These are phyloP conservation scores for Cryptomyrus ogoouensis DNA, from an alignment of 2,113 vertebrate species.

Conservation along the genomic window DNA sequence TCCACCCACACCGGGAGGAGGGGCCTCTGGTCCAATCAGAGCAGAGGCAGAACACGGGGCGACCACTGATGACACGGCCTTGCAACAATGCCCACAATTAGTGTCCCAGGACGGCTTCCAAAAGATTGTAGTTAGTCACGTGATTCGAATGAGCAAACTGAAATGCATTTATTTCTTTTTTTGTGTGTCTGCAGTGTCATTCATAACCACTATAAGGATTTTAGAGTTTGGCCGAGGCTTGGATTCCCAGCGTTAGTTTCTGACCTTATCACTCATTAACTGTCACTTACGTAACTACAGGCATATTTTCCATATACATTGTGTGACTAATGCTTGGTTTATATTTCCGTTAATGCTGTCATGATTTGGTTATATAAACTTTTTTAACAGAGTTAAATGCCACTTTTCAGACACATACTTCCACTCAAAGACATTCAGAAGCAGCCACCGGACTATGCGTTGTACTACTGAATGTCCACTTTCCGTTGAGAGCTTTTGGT, in stretches of 20 bases:
- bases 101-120: slow-evolving; percentile 66
- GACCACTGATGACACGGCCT: slow-evolving; percentile 51
- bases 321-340: slow-evolving; percentile 61
- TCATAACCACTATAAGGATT: slow-evolving; percentile 51
- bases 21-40: slow-evolving; percentile 43
- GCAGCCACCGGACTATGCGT: neutral
- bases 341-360: slow-evolving; percentile 57
- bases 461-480: slow-evolving; percentile 10
- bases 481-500: neutral
- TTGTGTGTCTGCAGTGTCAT: slow-evolving; percentile 59
- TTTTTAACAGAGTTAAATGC: slow-evolving; percentile 13
- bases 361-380: slow-evolving; percentile 57
- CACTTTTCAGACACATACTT: neutral
- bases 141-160: slow-evolving; percentile 45
- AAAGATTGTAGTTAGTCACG: slow-evolving; percentile 69
- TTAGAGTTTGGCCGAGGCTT: slow-evolving; percentile 32
- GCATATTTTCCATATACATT: slow-evolving; percentile 58
- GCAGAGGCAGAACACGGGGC: slow-evolving; percentile 55
- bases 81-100: slow-evolving; percentile 57
- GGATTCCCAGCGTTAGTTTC: slow-evolving; percentile 46
- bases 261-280: slow-evolving; percentile 43
- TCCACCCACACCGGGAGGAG: slow-evolving; percentile 32
- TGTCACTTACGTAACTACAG: slow-evolving; percentile 36
- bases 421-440: neutral
- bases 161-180: slow-evolving; percentile 17